phyloP scores from a whole-genome alignment of 2,113 vertebrate species.

The Phrynosoma blainvillii region DNA sequence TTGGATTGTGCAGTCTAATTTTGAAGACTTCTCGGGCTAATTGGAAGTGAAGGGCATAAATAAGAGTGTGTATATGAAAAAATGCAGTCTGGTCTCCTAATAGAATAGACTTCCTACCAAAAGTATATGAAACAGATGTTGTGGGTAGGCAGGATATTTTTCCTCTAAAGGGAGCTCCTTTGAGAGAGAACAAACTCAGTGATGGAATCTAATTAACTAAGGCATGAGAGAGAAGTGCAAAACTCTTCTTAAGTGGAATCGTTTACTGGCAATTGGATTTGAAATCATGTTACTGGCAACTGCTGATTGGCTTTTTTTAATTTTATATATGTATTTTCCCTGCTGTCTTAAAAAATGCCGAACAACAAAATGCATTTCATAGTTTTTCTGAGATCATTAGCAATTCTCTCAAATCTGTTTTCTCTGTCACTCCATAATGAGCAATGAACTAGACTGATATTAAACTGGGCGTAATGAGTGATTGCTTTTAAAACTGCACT shows the following conservation, averaged over 20 bases:
- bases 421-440: slow-evolving; percentile 60
- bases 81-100: not conserved
- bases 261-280: slow-evolving; percentile 57
- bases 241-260: slow-evolving; percentile 54
- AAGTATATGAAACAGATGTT: not conserved
- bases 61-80: not conserved
- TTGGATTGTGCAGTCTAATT: not conserved
- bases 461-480: slow-evolving; percentile 59
- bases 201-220: slow-evolving; percentile 59
- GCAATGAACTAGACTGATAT: slow-evolving; percentile 54
- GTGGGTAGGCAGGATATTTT: slow-evolving; percentile 9
- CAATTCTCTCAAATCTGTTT: slow-evolving; percentile 64
- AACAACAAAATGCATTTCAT: slow-evolving; percentile 52
- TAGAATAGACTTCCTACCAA: not conserved
- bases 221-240: slow-evolving; percentile 41
- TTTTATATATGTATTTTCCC: not conserved
- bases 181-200: slow-evolving; percentile 17
- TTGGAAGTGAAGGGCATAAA: not conserved
- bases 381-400: slow-evolving; percentile 63
- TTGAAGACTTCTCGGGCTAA: not conserved
- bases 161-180: slow-evolving; percentile 4
- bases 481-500: slow-evolving; percentile 56
- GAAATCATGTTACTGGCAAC: slow-evolving; percentile 55
- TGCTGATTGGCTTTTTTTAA: slow-evolving; percentile 32
- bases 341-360: slow-evolving; percentile 44